phyloP scores from a whole-genome alignment of 2,888 invertebrate genomes.

The Eupithecia inturbata region DNA sequence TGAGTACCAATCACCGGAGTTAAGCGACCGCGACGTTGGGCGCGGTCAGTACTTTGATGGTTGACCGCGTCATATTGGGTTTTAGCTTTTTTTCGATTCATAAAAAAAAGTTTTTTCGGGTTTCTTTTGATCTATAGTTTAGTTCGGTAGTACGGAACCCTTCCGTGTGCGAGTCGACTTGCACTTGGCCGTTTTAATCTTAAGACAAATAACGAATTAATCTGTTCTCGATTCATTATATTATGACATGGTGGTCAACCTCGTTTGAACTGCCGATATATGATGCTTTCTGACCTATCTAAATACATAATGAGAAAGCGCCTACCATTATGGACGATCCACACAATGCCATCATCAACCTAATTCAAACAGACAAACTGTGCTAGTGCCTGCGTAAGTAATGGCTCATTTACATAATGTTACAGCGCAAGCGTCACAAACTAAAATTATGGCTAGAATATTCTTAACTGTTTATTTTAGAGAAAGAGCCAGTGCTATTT shows the following conservation, averaged over 20 bases:
- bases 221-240: background rate
- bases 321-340: background rate
- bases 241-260: background rate
- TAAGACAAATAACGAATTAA: background rate
- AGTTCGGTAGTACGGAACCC: too few relatives aligned
- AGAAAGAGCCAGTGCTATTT: background rate
- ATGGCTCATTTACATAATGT: background rate
- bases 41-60: too few relatives aligned
- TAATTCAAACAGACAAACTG: background rate
- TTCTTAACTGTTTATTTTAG: background rate
- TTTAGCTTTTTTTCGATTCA: too few relatives aligned
- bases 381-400: background rate
- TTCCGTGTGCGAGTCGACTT: too few relatives aligned
- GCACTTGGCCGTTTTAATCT: too few relatives aligned
- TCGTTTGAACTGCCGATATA: background rate
- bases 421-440: background rate
- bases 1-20: too few relatives aligned
- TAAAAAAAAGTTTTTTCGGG: too few relatives aligned
- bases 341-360: background rate
- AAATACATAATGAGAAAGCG: background rate
- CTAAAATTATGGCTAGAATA: background rate
- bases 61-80: too few relatives aligned
- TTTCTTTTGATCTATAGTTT: too few relatives aligned
- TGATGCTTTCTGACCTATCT: background rate
- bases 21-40: too few relatives aligned